A percentile compares a stretch with the other conserved stretches of the same genome.
Conservation (phyloP, 2,888 invertebrate species). For the Erynnis tages region DNA sequence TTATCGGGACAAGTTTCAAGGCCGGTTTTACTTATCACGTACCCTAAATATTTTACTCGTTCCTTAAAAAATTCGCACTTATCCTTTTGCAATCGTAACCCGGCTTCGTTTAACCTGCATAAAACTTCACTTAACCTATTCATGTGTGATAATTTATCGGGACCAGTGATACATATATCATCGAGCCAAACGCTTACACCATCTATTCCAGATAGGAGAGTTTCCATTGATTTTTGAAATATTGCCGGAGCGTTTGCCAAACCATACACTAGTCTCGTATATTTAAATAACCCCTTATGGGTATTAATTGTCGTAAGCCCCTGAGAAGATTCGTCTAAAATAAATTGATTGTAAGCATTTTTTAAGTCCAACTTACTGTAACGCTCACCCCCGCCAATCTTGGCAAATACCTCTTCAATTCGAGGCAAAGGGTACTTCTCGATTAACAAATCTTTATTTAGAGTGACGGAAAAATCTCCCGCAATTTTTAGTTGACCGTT, state of each 20-base stretch:
- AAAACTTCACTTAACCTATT: neutral
- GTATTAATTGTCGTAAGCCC: conserved; percentile 21
- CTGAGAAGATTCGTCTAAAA: conserved; percentile 21
- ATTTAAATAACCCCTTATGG: conserved; percentile 30
- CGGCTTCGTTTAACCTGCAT: neutral
- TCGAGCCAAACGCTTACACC: conserved; percentile 32
- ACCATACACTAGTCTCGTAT: conserved; percentile 33
- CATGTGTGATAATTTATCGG: conserved; percentile 17
- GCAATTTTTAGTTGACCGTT: conserved; percentile 31
- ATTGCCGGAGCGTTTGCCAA: conserved; percentile 32
- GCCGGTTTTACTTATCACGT: neutral
- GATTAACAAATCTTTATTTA: conserved; percentile 37
- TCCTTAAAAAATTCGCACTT: conserved; percentile 8
- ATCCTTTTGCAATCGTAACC: neutral
- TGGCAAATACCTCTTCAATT: conserved; percentile 37
- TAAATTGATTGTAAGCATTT: conserved; percentile 36
- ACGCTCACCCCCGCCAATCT: conserved; percentile 30
- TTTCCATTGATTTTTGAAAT: conserved; percentile 33
- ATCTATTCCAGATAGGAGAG: conserved; percentile 29
- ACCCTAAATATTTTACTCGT: conserved; percentile 3
- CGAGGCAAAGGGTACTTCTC: conserved; percentile 38
- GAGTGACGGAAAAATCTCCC: conserved; percentile 36
- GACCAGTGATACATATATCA: conserved; percentile 30
- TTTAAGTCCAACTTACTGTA: conserved; percentile 34
- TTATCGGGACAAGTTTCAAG: conserved; percentile 4